Conservation (phyloP, 2,113 vertebrate genomes). For the Erpornis zantholeuca region DNA sequence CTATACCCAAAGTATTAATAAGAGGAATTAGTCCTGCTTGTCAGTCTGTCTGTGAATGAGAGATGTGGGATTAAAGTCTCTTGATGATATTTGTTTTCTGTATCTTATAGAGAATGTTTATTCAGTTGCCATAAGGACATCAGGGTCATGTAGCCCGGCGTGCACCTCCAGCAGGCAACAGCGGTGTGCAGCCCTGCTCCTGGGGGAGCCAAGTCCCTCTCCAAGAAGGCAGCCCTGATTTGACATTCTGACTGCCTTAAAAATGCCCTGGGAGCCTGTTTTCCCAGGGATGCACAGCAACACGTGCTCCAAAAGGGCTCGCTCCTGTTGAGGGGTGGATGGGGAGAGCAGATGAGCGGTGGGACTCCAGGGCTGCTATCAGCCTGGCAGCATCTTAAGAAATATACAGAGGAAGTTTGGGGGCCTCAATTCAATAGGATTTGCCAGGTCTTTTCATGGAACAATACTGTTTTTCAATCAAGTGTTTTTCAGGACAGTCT, state of each 20-base stretch:
- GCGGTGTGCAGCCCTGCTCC: not conserved
- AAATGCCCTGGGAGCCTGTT: not conserved
- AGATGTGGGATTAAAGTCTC: not conserved
- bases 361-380: not conserved
- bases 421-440: not conserved
- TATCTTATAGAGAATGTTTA: conserved; percentile 9
- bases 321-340: fast-evolving
- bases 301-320: not conserved
- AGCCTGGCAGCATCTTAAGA: not conserved
- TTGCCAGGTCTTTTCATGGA: not conserved
- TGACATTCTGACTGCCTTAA: not conserved
- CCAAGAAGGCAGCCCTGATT: not conserved
- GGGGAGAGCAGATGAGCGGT: not conserved
- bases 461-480: fast-evolving
- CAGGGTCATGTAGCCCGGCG: not conserved
- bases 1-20: conserved; percentile 27
- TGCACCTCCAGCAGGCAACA: not conserved
- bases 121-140: conserved; percentile 10
- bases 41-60: conserved; percentile 42
- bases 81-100: conserved; percentile 19
- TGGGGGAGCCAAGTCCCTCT: not conserved
- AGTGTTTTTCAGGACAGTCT: not conserved
- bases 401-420: not conserved
- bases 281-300: not conserved
- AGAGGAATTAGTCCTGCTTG: conserved; percentile 37